A percentile compares a stretch with the other conserved stretches of the same genome.
Conservation (phyloP, 2,797 vertebrate species). For the Pseudomugil gertrudae region DNA sequence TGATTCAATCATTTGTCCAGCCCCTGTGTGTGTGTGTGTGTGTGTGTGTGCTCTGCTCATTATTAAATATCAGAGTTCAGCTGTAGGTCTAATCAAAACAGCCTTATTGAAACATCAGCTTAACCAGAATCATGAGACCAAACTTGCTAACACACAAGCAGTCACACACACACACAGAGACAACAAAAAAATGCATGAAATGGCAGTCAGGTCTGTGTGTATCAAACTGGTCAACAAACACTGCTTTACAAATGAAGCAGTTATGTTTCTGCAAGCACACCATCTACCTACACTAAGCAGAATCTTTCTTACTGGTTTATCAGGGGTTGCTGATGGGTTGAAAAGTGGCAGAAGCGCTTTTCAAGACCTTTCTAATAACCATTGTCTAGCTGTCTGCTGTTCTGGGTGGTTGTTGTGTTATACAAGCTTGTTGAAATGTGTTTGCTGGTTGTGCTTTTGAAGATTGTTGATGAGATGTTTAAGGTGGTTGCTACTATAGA, state of each 20-base stretch:
- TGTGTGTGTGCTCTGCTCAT: constrained; percentile 53
- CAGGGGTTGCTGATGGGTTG: background rate
- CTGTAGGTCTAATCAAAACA: constrained; percentile 72
- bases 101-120: constrained; percentile 61
- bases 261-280: background rate
- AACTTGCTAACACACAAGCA: constrained; percentile 29
- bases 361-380: background rate
- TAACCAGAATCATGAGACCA: constrained; percentile 71
- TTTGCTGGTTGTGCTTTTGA: background rate
- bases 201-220: constrained; percentile 11
- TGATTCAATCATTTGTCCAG: constrained; percentile 34
- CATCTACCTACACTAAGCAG: background rate
- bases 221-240: background rate
- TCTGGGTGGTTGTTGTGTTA: background rate
- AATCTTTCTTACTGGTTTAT: background rate
- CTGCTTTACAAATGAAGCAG: background rate
- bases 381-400: too few relatives aligned
- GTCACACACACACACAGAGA: constrained; percentile 15
- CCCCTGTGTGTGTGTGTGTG: constrained; percentile 2
- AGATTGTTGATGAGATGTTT: background rate
- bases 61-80: constrained; percentile 79
- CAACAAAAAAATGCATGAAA: constrained; percentile 7
- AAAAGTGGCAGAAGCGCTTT: background rate
- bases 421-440: background rate
- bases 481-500: background rate